These are phyloP conservation scores for Cheilosia grossa DNA, from an alignment of 2,888 invertebrate genomes.

Conservation along the genomic window DNA sequence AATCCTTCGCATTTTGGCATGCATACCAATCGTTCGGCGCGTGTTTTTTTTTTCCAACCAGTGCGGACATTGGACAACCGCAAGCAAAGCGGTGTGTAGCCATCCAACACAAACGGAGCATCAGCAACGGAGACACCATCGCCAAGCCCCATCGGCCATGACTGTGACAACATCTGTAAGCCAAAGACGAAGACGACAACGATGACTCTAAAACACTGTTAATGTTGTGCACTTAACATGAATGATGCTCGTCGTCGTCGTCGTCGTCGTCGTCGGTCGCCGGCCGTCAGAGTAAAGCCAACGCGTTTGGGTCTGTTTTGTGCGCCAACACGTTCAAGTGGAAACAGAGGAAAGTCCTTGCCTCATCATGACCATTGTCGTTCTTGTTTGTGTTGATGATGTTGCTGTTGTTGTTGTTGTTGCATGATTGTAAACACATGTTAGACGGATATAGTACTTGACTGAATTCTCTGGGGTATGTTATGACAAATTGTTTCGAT, in stretches of 20 bases:
- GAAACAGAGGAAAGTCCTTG: constrained; percentile 10
- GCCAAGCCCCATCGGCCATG: constrained; percentile 64
- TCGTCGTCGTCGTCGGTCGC: constrained; percentile 2
- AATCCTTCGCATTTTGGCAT: constrained; percentile 69
- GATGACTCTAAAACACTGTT: constrained; percentile 67
- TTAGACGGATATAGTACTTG: constrained; percentile 51
- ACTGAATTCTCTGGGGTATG: constrained; percentile 69
- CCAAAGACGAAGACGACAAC: constrained; percentile 65
- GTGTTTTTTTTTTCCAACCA: constrained; percentile 13
- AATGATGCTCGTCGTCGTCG: constrained; percentile 64
- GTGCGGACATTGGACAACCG: constrained; percentile 30
- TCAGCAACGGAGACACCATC: not conserved
- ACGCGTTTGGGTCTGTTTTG: constrained; percentile 13
- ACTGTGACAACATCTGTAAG: constrained; percentile 73
- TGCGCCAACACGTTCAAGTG: constrained; percentile 29
- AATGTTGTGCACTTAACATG: constrained; percentile 74
- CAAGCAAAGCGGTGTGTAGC: not conserved
- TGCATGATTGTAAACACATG: constrained; percentile 65
- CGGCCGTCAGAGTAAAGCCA: constrained; percentile 27
- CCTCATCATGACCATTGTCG: constrained; percentile 21
- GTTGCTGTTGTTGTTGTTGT: constrained; percentile 29
- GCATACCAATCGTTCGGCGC: constrained; percentile 56
- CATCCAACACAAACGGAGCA: not conserved
- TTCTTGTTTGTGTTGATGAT: constrained; percentile 25
- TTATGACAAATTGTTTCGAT: constrained; percentile 67